phyloP scores from a whole-genome alignment of 1,140 invertebrate species.

The Leucophenga varia region DNA sequence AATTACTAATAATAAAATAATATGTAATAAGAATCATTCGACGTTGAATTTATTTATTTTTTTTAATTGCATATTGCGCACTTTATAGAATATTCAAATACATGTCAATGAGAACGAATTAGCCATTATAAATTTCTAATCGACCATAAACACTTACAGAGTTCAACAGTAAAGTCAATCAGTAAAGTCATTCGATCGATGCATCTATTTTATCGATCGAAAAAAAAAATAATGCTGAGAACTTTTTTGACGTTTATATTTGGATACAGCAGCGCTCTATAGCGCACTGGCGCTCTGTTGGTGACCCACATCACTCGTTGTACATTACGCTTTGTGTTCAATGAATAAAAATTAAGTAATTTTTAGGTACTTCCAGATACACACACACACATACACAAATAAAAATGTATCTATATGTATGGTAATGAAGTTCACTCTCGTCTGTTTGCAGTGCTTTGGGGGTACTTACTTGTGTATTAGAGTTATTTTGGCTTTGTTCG shows the following conservation, averaged over 20 bases:
- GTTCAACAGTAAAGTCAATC: not conserved
- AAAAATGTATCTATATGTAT: too few relatives aligned
- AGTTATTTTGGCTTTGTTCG: too few relatives aligned
- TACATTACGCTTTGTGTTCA: not conserved
- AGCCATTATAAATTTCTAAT: conserved; percentile 49
- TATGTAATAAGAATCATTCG: too few relatives aligned
- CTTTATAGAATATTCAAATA: conserved; percentile 28
- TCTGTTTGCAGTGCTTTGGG: too few relatives aligned
- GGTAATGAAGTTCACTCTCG: too few relatives aligned
- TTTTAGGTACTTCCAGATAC: too few relatives aligned
- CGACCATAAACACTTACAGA: conserved; percentile 48
- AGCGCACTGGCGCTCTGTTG: conserved; percentile 31
- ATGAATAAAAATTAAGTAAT: too few relatives aligned
- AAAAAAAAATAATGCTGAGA: too few relatives aligned
- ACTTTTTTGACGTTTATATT: conserved; percentile 37
- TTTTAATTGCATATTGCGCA: conserved; percentile 56
- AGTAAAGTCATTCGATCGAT: conserved; percentile 24
- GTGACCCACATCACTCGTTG: conserved; percentile 12
- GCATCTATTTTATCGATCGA: conserved; percentile 13
- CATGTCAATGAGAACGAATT: conserved; percentile 26
- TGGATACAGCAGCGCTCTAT: too few relatives aligned
- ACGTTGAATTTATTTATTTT: too few relatives aligned
- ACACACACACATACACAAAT: too few relatives aligned
- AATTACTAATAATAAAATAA: conserved; percentile 52
- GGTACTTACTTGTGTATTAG: not conserved